These are phyloP conservation scores for Saguinus imperator DNA, from an alignment of 2,113 vertebrate species.

Conservation along the genomic window DNA sequence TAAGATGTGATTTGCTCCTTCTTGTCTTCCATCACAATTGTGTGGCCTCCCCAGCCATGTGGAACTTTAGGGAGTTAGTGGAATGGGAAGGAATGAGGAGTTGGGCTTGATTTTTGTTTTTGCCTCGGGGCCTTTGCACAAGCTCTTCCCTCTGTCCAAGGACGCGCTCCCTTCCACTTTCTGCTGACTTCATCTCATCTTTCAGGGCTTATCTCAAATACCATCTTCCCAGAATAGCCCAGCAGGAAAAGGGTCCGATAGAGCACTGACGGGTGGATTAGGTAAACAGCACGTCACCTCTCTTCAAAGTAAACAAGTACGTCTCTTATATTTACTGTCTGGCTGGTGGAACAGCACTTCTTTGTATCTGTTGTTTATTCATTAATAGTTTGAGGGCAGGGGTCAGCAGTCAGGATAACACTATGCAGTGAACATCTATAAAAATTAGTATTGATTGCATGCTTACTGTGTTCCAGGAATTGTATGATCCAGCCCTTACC, in stretches of 20 bases:
- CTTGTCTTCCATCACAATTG: too few species aligned
- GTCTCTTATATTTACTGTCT: not conserved
- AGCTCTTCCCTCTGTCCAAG: not conserved
- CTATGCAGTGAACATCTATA: not conserved
- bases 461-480: not conserved
- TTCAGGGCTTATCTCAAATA: not conserved
- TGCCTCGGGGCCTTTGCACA: not conserved
- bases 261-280: not conserved
- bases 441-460: not conserved
- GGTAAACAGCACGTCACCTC: not conserved
- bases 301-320: not conserved
- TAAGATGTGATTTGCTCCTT: too few species aligned
- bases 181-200: not conserved
- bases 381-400: not conserved
- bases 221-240: not conserved
- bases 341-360: not conserved
- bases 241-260: not conserved
- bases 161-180: not conserved
- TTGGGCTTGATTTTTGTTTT: not conserved
- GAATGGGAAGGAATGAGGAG: rapidly evolving
- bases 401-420: not conserved
- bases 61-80: too few species aligned
- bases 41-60: too few species aligned
- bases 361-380: not conserved
- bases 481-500: not conserved